Conservation (phyloP, 2,888 invertebrate genomes). For the Capitulum mitella region DNA sequence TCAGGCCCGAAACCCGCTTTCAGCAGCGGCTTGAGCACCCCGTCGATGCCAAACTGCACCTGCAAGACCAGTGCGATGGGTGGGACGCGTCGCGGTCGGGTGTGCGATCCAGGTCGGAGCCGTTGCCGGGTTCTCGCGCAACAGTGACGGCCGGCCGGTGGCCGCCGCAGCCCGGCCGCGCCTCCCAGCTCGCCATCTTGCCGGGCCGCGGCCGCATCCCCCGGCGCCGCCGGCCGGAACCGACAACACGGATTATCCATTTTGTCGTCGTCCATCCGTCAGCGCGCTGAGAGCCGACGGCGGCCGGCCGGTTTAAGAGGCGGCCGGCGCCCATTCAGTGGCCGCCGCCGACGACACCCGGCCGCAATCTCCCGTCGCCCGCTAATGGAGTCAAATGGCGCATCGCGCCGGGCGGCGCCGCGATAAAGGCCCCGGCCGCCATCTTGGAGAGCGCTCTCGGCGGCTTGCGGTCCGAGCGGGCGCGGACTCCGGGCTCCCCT, state of each 20-base stretch:
- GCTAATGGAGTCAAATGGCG: background rate
- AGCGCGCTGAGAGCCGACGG: background rate
- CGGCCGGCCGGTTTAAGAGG: too few relatives aligned
- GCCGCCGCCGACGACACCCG: slow-evolving; percentile 6
- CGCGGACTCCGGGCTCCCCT: too few relatives aligned
- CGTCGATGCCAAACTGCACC: too few relatives aligned
- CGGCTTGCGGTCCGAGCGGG: too few relatives aligned
- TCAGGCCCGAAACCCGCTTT: too few relatives aligned
- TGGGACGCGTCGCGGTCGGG: too few relatives aligned
- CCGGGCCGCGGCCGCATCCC: background rate
- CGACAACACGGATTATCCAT: slow-evolving; percentile 11
- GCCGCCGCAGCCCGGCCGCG: too few relatives aligned
- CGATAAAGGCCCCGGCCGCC: background rate
- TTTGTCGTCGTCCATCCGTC: slow-evolving; percentile 2
- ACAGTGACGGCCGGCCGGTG: too few relatives aligned
- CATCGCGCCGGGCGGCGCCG: slow-evolving; percentile 8
- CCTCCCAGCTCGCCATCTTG: slow-evolving; percentile 5
- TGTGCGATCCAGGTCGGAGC: too few relatives aligned
- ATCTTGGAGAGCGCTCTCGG: slow-evolving; percentile 16
- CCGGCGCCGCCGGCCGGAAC: background rate
- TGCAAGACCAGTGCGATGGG: too few relatives aligned
- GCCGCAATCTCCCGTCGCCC: background rate
- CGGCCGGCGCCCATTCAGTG: background rate
- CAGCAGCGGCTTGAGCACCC: too few relatives aligned
- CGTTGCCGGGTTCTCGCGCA: too few relatives aligned